Conservation (phyloP, 2,797 vertebrate genomes). For the Macroramphosus scolopax region DNA sequence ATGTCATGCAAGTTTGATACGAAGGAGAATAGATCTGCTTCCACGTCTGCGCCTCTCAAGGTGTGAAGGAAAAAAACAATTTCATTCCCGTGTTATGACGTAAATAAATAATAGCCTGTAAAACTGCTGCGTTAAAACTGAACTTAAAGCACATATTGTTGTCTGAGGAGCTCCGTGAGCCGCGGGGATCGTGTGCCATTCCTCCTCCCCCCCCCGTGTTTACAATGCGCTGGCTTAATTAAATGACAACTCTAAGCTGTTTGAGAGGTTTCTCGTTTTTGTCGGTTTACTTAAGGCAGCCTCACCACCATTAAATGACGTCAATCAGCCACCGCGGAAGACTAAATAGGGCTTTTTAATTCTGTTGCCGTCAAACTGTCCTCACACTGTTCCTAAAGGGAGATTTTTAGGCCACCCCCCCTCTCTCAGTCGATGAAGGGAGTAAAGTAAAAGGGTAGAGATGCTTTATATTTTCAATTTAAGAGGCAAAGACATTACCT, state of each 20-base stretch:
- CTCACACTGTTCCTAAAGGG: constrained; percentile 58
- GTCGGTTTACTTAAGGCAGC: constrained; percentile 74
- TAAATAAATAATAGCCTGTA: constrained; percentile 23
- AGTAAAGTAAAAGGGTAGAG: constrained; percentile 34
- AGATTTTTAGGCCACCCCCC: constrained; percentile 32
- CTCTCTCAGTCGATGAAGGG: constrained; percentile 40
- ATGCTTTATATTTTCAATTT: constrained; percentile 63
- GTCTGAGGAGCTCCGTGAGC: constrained; percentile 17
- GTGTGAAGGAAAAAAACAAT: constrained; percentile 5
- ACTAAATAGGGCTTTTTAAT: constrained; percentile 71
- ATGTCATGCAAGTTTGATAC: too few relatives aligned
- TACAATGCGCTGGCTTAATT: constrained; percentile 64
- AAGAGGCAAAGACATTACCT: constrained; percentile 61
- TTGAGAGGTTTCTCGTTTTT: constrained; percentile 68
- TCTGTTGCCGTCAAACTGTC: constrained; percentile 62
- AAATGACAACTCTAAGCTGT: constrained; percentile 72
- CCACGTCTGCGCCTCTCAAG: too few relatives aligned
- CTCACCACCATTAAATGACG: constrained; percentile 73
- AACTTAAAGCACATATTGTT: constrained; percentile 32
- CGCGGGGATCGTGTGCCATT: constrained; percentile 35
- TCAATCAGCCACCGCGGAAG: constrained; percentile 67
- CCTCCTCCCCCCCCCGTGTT: constrained; percentile 49
- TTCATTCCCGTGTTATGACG: constrained; percentile 23
- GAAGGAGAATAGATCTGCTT: neutral
- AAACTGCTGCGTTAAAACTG: constrained; percentile 16